Evolutionary conservation across 2,113 vertebrate species (phyloP).

Genomic region (Colaptes auratus): DNA sequence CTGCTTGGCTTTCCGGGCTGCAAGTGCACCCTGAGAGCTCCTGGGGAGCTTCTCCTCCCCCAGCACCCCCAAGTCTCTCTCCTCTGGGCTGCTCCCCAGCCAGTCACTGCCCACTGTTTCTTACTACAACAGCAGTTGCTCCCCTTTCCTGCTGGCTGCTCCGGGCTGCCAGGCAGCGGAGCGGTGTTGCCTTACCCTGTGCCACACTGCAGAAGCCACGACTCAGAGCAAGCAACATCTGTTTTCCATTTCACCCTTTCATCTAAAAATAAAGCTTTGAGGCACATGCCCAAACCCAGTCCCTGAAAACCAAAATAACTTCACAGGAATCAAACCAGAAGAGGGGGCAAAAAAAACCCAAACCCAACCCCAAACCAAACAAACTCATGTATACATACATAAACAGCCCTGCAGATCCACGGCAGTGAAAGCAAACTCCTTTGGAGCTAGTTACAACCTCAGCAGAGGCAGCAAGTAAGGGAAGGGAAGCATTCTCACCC

Average conservation of each 20-base stretch:
- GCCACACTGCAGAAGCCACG: background rate
- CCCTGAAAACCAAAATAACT: constrained; percentile 69
- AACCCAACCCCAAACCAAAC: too few species aligned
- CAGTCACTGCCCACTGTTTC: too few species aligned
- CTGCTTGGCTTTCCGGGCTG: too few species aligned
- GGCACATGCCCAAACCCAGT: constrained; percentile 61
- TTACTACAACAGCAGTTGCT: background rate
- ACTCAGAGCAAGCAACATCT: constrained; percentile 47
- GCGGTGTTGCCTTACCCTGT: background rate
- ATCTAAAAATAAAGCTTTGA: constrained; percentile 69
- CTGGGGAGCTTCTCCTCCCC: too few species aligned
- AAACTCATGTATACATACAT: constrained; percentile 9
- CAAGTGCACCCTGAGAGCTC: too few species aligned
- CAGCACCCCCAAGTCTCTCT: too few species aligned
- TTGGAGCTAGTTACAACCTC: constrained; percentile 44
- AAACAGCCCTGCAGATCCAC: constrained; percentile 58
- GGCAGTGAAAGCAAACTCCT: constrained; percentile 56
- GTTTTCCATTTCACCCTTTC: constrained; percentile 61
- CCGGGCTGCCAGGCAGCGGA: background rate
- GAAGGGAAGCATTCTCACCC: constrained; percentile 3
- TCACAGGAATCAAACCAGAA: constrained; percentile 10
- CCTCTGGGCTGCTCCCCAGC: too few species aligned
- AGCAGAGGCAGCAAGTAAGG: constrained; percentile 25
- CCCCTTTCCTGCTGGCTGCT: background rate
- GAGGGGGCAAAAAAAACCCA: background rate